phyloP scores from a whole-genome alignment of 2,797 vertebrate species.

The Cyclura pinguis region DNA sequence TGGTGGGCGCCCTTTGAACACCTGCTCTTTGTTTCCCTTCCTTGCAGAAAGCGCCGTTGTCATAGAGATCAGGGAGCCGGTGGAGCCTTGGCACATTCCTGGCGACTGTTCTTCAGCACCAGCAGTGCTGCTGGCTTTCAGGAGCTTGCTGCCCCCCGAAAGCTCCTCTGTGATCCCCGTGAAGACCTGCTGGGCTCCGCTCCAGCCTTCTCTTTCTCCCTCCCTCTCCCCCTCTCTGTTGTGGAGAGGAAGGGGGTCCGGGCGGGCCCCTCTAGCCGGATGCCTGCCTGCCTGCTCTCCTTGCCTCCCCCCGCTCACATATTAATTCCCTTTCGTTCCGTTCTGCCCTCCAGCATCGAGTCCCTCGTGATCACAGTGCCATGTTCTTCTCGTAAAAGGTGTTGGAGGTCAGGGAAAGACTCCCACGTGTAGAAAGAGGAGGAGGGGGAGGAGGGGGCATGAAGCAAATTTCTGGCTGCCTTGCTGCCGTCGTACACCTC shows the following conservation, averaged over 20 bases:
- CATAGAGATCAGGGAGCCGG: constrained; percentile 63
- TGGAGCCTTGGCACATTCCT: constrained; percentile 4
- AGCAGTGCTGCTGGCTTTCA: not conserved
- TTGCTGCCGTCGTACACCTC: not conserved
- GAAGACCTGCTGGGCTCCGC: no score
- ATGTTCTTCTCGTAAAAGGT: not conserved
- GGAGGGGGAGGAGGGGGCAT: rapidly evolving
- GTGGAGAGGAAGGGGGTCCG: no score
- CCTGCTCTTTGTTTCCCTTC: constrained; percentile 52
- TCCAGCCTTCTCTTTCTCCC: no score
- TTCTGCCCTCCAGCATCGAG: not conserved
- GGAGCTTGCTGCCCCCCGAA: not conserved
- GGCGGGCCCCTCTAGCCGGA: no score
- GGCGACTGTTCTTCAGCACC: constrained; percentile 33
- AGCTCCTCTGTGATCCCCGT: constrained; percentile 6
- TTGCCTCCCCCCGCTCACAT: no score
- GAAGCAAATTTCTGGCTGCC: no score
- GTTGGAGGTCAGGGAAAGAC: constrained; percentile 30
- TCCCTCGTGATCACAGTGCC: no score
- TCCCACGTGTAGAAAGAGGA: not conserved
- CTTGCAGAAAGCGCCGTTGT: constrained; percentile 66
- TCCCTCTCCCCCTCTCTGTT: no score
- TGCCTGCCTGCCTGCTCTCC: not conserved
- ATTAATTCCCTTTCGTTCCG: not conserved
- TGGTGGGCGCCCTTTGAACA: constrained; percentile 16